phyloP scores from a whole-genome alignment of 2,888 invertebrate genomes.

The Drosophila barbarae region DNA sequence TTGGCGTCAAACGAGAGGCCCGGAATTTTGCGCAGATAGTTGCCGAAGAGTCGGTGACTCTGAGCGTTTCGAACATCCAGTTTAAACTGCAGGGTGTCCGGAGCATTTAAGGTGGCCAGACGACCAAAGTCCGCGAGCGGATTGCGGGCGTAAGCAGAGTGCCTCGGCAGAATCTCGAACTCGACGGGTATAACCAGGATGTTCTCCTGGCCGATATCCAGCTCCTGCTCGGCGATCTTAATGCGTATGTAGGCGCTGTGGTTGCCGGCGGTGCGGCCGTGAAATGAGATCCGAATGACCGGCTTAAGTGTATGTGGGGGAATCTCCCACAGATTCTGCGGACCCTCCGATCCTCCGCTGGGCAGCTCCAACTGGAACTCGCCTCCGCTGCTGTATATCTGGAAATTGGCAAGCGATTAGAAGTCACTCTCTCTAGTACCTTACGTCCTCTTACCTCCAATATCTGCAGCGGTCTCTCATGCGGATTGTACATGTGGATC shows the following conservation, averaged over 20 bases:
- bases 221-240: constrained; percentile 74
- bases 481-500: constrained; percentile 97
- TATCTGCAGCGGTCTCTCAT: constrained; percentile 90
- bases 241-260: constrained; percentile 90
- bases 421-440: rapidly evolving
- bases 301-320: constrained; percentile 93
- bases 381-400: constrained; percentile 92
- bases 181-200: constrained; percentile 89
- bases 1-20: constrained; percentile 64
- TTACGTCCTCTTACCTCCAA: constrained; percentile 82
- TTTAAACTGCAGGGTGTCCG: constrained; percentile 82
- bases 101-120: constrained; percentile 81
- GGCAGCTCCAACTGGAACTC: constrained; percentile 94
- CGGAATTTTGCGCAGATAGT: constrained; percentile 56
- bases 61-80: constrained; percentile 68
- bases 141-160: constrained; percentile 89
- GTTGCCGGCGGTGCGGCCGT: constrained; percentile 88
- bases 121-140: constrained; percentile 90
- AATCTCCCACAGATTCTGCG: constrained; percentile 92
- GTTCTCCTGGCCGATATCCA: constrained; percentile 61
- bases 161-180: constrained; percentile 86
- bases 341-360: constrained; percentile 86
- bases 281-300: constrained; percentile 91
- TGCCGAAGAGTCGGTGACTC: constrained; percentile 46
- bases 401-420: not conserved